Percentiles rank a stretch among this genome's conserved stretches.
These are phyloP conservation scores for Aphis gossypii DNA, from an alignment of 1,140 invertebrate species.

Conservation along the genomic window DNA sequence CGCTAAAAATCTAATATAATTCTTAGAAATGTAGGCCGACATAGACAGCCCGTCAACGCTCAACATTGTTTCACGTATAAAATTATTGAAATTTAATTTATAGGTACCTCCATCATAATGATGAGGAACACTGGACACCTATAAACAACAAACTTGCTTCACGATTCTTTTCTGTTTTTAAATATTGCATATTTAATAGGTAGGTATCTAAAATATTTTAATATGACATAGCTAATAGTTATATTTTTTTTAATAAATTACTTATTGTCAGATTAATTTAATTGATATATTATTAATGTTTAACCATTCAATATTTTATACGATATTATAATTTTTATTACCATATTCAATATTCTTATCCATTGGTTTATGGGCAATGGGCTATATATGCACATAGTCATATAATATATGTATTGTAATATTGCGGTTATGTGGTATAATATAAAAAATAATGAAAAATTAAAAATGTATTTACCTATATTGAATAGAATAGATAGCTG, in stretches of 20 bases:
- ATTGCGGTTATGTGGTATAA: not conserved
- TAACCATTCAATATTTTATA: too few species aligned
- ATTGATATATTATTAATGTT: not conserved
- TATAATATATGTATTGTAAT: not conserved
- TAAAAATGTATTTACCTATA: not conserved
- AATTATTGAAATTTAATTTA: not conserved
- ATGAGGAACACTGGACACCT: not conserved
- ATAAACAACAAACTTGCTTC: too few species aligned
- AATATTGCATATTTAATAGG: not conserved
- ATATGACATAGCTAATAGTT: not conserved
- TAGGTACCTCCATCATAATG: not conserved
- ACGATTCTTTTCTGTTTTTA: not conserved
- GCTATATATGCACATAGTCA: not conserved
- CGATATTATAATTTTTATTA: too few species aligned
- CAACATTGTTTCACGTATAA: not conserved
- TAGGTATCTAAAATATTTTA: not conserved
- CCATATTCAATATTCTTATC: too few species aligned
- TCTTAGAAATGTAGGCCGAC: not conserved
- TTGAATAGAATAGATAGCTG: too few species aligned
- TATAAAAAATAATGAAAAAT: not conserved
- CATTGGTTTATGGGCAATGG: not conserved
- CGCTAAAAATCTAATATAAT: too few species aligned
- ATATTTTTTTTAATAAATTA: not conserved
- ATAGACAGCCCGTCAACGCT: not conserved
- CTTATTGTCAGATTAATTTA: not conserved